Conservation (phyloP, 2,797 vertebrate species). For the Austrolebias charrua region DNA sequence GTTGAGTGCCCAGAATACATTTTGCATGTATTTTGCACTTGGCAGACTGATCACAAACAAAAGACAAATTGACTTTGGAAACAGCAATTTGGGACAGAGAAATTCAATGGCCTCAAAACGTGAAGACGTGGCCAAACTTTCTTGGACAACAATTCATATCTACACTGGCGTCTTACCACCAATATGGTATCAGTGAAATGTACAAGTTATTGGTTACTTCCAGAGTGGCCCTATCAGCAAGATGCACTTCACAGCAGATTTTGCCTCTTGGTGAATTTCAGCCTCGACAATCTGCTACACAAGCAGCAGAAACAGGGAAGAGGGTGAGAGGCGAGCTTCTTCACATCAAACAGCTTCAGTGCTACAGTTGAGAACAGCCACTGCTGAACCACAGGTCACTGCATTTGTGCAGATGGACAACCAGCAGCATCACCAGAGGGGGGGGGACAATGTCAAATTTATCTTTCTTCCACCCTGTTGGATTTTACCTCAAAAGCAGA, state of each 20-base stretch:
- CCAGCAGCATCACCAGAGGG: conserved; percentile 32
- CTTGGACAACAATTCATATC: conserved; percentile 29
- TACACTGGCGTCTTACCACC: conserved; percentile 28
- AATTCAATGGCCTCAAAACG: conserved; percentile 42
- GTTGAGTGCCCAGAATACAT: conserved; percentile 46
- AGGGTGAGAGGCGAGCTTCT: conserved; percentile 16
- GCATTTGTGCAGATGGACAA: conserved; percentile 53
- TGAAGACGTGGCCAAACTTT: conserved; percentile 35
- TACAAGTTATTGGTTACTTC: conserved; percentile 38
- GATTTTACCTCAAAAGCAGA: conserved; percentile 15
- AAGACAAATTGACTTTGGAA: conserved; percentile 58
- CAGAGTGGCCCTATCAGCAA: conserved; percentile 34
- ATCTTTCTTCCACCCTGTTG: conserved; percentile 11
- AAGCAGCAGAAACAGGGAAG: conserved; percentile 12
- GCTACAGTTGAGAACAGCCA: conserved; percentile 46
- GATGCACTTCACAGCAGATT: conserved; percentile 37
- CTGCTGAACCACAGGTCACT: conserved; percentile 53
- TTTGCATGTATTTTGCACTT: conserved; percentile 46
- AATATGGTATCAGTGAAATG: conserved; percentile 49
- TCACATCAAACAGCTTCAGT: conserved; percentile 16
- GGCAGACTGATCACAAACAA: conserved; percentile 54
- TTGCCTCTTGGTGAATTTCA: conserved; percentile 9
- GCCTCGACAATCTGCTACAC: neutral
- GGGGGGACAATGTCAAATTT: conserved; percentile 26
- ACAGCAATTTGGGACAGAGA: conserved; percentile 33